Evolutionary conservation across 2,113 vertebrate species (phyloP).

Genomic region (Rousettus leschenaultii): DNA sequence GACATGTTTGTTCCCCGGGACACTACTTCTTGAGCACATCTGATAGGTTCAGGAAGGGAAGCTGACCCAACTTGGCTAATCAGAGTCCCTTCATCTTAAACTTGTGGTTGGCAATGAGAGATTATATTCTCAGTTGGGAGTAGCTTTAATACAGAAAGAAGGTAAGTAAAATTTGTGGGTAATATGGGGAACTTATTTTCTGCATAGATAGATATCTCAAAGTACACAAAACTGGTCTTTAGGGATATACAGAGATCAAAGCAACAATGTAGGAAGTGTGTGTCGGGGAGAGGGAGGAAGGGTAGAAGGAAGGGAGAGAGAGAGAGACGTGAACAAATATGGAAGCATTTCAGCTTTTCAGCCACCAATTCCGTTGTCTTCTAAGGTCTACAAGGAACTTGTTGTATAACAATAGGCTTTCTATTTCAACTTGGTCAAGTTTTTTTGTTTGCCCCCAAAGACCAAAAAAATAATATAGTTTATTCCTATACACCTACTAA

Average conservation of each 20-base stretch:
- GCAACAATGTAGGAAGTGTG: not conserved
- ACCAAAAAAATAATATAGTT: slow-evolving; percentile 34
- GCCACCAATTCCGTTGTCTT: not conserved
- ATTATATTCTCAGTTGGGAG: not conserved
- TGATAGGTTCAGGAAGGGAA: not conserved
- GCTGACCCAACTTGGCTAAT: not conserved
- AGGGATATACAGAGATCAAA: not conserved
- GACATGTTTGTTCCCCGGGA: not conserved
- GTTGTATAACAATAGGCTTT: not conserved
- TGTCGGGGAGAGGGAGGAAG: too few species aligned
- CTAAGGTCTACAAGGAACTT: not conserved
- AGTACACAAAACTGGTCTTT: not conserved
- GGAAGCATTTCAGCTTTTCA: not conserved
- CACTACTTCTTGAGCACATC: not conserved
- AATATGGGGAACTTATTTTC: not conserved
- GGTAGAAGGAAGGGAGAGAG: not conserved
- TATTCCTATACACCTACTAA: slow-evolving; percentile 21
- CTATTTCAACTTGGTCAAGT: not conserved
- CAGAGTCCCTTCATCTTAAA: not conserved
- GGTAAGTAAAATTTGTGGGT: not conserved
- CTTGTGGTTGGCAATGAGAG: not conserved
- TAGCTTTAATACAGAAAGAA: not conserved
- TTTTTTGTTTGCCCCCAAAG: not conserved
- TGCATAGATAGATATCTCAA: not conserved
- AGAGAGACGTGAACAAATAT: not conserved